Percentiles rank a stretch among this genome's conserved stretches.
phyloP scores from a whole-genome alignment of 2,888 invertebrate genomes.

The Dermolepida albohirtum region DNA sequence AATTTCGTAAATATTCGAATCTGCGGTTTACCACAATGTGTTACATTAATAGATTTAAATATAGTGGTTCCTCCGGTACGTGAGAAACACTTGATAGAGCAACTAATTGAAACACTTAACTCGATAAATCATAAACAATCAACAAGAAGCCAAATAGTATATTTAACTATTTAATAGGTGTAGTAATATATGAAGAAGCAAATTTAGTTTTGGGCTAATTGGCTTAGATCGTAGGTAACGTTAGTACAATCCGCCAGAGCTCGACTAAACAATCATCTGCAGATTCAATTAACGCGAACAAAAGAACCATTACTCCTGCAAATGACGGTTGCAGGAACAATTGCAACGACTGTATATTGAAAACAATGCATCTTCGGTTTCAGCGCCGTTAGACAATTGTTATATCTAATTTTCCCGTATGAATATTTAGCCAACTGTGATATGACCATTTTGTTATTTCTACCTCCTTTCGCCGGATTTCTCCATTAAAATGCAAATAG shows the following conservation, averaged over 20 bases:
- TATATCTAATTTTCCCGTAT: slow-evolving; percentile 49
- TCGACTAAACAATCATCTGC: slow-evolving; percentile 60
- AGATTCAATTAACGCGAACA: slow-evolving; percentile 64
- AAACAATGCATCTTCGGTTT: slow-evolving; percentile 47
- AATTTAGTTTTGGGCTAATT: slow-evolving; percentile 55
- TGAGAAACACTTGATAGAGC: slow-evolving; percentile 7
- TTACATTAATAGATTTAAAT: slow-evolving; percentile 15
- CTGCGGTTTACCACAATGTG: slow-evolving; percentile 7
- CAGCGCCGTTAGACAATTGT: slow-evolving; percentile 48
- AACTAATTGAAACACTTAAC: slow-evolving; percentile 20
- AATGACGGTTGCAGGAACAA: slow-evolving; percentile 63
- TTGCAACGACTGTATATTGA: slow-evolving; percentile 54
- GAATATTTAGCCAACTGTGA: slow-evolving; percentile 44
- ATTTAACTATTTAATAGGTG: slow-evolving; percentile 27
- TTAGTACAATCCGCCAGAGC: slow-evolving; percentile 61
- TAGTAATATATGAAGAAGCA: slow-evolving; percentile 31
- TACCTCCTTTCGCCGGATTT: slow-evolving; percentile 29
- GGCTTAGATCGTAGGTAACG: slow-evolving; percentile 61
- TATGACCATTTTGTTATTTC: slow-evolving; percentile 42
- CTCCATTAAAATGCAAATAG: slow-evolving; percentile 39
- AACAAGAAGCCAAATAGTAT: slow-evolving; percentile 12
- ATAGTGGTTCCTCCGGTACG: background rate
- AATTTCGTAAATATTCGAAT: slow-evolving; percentile 23
- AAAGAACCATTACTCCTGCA: slow-evolving; percentile 64
- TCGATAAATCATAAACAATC: slow-evolving; percentile 15